Conservation (phyloP, 2,797 vertebrate species). For the Typhlichthys eigenmanni region DNA sequence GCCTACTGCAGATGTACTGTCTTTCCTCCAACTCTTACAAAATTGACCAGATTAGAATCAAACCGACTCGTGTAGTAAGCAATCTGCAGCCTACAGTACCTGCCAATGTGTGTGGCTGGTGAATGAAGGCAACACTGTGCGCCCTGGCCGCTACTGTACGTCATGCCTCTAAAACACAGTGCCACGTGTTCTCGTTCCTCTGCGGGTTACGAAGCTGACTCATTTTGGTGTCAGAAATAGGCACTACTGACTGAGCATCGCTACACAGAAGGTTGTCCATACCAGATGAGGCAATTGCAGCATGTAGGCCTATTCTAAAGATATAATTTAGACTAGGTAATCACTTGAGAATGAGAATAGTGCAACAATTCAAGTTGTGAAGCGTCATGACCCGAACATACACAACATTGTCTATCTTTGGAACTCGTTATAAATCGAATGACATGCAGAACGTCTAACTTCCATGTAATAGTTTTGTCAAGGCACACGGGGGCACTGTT, state of each 20-base stretch:
- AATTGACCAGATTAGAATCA: not conserved
- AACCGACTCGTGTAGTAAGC: not conserved
- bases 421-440: slow-evolving; percentile 6
- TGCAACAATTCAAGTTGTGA: too few relatives aligned
- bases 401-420: slow-evolving; percentile 1
- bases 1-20: slow-evolving; percentile 3
- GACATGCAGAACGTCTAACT: not conserved
- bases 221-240: slow-evolving; percentile 41
- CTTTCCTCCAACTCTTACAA: slow-evolving; percentile 5
- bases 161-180: slow-evolving; percentile 39
- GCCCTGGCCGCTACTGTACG: slow-evolving; percentile 10
- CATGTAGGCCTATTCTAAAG: too few relatives aligned
- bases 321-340: too few relatives aligned
- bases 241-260: slow-evolving; percentile 5
- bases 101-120: not conserved
- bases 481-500: slow-evolving; percentile 52
- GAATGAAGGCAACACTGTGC: not conserved
- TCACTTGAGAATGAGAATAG: too few relatives aligned
- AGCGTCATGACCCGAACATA: not conserved
- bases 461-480: not conserved
- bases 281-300: too few relatives aligned
- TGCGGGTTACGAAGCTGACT: slow-evolving; percentile 2
- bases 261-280: not conserved
- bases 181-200: slow-evolving; percentile 68
- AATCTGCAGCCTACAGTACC: not conserved